Base-by-base conservation (phyloP, 1,140 invertebrate genomes). In the Polypedilum vanderplanki region DNA sequence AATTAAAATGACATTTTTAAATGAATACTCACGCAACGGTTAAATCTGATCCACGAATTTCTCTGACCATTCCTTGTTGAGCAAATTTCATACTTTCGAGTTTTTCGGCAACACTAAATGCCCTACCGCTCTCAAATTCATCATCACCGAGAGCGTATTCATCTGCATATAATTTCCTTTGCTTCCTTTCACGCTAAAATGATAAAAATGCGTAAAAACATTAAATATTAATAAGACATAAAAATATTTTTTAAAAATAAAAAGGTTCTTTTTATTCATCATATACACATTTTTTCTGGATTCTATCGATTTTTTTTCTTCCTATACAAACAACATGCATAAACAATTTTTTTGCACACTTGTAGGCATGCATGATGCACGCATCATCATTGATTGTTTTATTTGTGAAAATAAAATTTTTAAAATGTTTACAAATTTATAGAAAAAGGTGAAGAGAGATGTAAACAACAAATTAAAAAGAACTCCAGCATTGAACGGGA, bases 81-180 rank as follows among this genome's bases (percentile, higher is more conserved):
- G 90, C 87, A 80, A 95, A 97, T 77, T 88, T 86, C 7, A 91
- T 86, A 76, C 90, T 90, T 78, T 92, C 91, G 75, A 98, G 87
- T 84, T 98, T 98, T 80, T 97, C 95, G 80, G 96, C 94, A 8
- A 98, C 87, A 78, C 91, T 92, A 82, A 98, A 98, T 12, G 90
- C 90, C 75, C 94, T 86, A 73, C 90, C 89, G 7, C 92, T 93
- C 81, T 97, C 95, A 73, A 95, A 94, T 77, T 96, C 94, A 83
- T 96, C 93, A 83, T 97, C 96, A 7, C 91, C 92, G 41, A 93
- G 84, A 1, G 91, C 88, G 89, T 93, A 96, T 81, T 97, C 94
- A 85, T 98, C 96, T 4, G 92, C 93, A 82, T 98, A 98, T 67
- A 94, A 87, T 83, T 97, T 97, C 73, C 91, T 89, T 78, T 96